phyloP scores from a whole-genome alignment of 2,888 invertebrate species.

The Platynereis dumerilii region DNA sequence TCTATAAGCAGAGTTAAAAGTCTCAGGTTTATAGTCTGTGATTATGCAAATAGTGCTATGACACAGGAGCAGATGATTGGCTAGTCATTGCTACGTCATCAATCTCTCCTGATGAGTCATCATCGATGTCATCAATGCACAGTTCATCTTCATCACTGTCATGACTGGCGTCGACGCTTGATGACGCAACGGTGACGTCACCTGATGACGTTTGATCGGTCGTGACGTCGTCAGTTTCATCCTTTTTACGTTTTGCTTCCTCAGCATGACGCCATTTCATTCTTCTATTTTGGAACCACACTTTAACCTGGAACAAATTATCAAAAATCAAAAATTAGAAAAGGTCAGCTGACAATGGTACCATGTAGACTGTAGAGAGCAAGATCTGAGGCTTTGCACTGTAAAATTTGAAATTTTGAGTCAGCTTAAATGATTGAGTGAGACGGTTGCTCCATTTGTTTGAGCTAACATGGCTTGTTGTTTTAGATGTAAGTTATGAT shows the following conservation, averaged over 20 bases:
- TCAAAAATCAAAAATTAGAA: not conserved
- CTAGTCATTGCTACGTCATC: no score
- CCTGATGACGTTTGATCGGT: not conserved
- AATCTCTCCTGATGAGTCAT: no score
- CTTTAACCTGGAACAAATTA: slow-evolving; percentile 70
- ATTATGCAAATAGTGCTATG: no score
- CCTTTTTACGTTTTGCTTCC: slow-evolving; percentile 36
- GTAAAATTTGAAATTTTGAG: no score
- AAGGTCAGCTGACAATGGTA: not conserved
- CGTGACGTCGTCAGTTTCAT: slow-evolving; percentile 11
- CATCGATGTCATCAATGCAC: not conserved
- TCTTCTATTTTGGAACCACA: slow-evolving; percentile 99
- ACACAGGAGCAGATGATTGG: no score
- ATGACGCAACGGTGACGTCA: not conserved
- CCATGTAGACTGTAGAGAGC: not conserved
- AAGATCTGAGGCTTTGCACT: not conserved
- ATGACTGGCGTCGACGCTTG: not conserved
- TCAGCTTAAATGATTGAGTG: no score
- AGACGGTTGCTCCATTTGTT: no score
- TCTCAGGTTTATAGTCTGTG: no score
- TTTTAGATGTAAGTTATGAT: no score
- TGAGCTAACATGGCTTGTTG: no score
- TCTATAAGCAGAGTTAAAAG: no score
- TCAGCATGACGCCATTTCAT: slow-evolving; percentile 74
- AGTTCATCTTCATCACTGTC: slow-evolving; percentile 7